phyloP scores from a whole-genome alignment of 2,888 invertebrate species.

The Beris chalybata region DNA sequence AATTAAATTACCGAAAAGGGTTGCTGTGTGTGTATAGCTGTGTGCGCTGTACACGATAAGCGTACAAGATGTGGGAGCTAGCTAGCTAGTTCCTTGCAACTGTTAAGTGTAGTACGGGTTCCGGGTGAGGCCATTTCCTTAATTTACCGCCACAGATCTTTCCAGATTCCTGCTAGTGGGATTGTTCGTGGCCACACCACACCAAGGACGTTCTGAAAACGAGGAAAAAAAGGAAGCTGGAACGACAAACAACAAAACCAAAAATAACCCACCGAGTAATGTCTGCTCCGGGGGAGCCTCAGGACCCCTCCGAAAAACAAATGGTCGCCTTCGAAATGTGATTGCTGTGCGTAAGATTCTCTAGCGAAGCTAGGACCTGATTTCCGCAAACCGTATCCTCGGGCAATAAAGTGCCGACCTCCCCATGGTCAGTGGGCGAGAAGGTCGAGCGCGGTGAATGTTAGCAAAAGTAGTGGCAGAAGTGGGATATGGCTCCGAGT shows the following conservation, averaged over 20 bases:
- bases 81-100: neutral
- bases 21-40: neutral
- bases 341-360: slow-evolving; percentile 6
- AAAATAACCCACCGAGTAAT: no score
- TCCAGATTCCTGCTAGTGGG: no score
- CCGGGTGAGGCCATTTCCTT: slow-evolving; percentile 3
- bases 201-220: no score
- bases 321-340: slow-evolving; percentile 1
- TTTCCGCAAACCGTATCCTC: neutral
- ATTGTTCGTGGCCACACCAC: no score
- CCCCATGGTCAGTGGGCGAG: neutral
- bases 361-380: slow-evolving; percentile 6
- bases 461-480: neutral
- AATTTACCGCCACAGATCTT: slow-evolving; percentile 7
- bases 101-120: neutral
- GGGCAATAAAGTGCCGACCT: slow-evolving; percentile 10
- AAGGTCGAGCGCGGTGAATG: neutral
- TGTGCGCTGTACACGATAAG: no score
- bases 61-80: neutral
- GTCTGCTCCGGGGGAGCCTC: no score
- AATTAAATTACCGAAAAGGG: slow-evolving; percentile 28
- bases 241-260: no score
- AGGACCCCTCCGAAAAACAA: neutral
- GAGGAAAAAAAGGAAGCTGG: no score
- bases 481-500: slow-evolving; percentile 1